phyloP scores from a whole-genome alignment of 1,140 invertebrate species.

The Drosophila guanche region DNA sequence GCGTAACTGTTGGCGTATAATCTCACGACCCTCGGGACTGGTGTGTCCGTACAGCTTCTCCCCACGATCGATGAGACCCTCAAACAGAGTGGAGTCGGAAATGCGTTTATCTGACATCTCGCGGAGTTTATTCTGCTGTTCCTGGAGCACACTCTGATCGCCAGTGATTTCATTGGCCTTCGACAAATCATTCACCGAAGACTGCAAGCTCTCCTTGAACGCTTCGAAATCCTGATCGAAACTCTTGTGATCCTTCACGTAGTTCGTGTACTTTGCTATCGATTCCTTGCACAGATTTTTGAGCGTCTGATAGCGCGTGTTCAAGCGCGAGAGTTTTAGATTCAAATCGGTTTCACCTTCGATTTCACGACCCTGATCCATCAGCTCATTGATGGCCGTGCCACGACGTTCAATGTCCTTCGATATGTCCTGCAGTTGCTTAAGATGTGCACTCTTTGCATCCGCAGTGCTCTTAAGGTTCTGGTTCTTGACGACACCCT shows the following conservation, averaged over 20 bases:
- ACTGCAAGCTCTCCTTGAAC: constrained; percentile 90
- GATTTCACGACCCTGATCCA: constrained; percentile 88
- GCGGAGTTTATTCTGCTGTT: constrained; percentile 92
- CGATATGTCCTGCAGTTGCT: constrained; percentile 90
- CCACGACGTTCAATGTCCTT: constrained; percentile 89
- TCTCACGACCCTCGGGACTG: constrained; percentile 95
- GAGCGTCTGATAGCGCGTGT: constrained; percentile 92
- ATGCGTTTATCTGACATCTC: constrained; percentile 92
- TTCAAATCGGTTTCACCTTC: constrained; percentile 91
- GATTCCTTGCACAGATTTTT: constrained; percentile 93
- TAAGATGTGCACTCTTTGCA: constrained; percentile 91
- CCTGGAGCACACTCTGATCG: constrained; percentile 92
- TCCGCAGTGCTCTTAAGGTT: constrained; percentile 93
- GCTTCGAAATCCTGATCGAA: constrained; percentile 92
- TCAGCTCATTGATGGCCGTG: constrained; percentile 88
- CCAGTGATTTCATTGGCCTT: constrained; percentile 93
- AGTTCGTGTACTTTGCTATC: constrained; percentile 91
- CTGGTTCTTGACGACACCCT: constrained; percentile 94
- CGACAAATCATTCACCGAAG: constrained; percentile 89
- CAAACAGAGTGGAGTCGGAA: constrained; percentile 92
- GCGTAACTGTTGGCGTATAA: constrained; percentile 94
- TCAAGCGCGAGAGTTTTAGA: constrained; percentile 90
- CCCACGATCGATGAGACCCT: constrained; percentile 93
- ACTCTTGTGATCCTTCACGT: constrained; percentile 91
- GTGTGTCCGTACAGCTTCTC: constrained; percentile 97